Conservation (phyloP, 1,140 invertebrate genomes). For the Rhyzopertha dominica region DNA sequence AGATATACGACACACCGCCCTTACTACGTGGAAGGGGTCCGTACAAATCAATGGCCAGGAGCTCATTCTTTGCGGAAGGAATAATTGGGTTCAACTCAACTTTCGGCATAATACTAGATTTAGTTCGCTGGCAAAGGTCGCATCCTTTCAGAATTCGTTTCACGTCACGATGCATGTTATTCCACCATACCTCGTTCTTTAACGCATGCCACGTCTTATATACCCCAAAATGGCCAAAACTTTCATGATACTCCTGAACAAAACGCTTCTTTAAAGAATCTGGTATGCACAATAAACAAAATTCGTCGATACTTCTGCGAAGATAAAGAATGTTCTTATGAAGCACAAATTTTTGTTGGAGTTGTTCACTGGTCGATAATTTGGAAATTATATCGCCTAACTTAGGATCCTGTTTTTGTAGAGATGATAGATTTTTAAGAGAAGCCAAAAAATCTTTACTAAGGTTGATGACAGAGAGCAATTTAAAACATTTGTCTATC, state of each 20-base stretch:
- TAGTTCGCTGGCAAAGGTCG: not conserved
- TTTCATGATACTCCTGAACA: not conserved
- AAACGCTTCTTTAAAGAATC: not conserved
- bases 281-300: slow-evolving; percentile 3
- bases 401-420: too few species aligned
- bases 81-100: not conserved
- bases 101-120: too few species aligned
- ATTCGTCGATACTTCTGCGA: slow-evolving; percentile 1
- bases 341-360: too few species aligned
- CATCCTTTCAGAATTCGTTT: not conserved
- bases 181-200: slow-evolving; percentile 4
- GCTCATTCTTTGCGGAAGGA: slow-evolving; percentile 21
- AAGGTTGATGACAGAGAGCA: not conserved
- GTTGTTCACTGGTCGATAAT: too few species aligned
- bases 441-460: too few species aligned
- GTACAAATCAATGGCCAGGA: slow-evolving; percentile 34
- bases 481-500: slow-evolving; percentile 2
- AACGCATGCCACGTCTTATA: slow-evolving; percentile 4
- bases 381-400: too few species aligned
- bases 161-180: slow-evolving; percentile 4
- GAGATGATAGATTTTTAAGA: too few species aligned
- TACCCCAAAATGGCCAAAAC: slow-evolving; percentile 5
- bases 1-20: slow-evolving; percentile 27
- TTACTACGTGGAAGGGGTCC: slow-evolving; percentile 30
- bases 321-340: not conserved